These are phyloP conservation scores for Poeciliopsis turneri DNA, from an alignment of 2,797 vertebrate species.

Conservation along the genomic window DNA sequence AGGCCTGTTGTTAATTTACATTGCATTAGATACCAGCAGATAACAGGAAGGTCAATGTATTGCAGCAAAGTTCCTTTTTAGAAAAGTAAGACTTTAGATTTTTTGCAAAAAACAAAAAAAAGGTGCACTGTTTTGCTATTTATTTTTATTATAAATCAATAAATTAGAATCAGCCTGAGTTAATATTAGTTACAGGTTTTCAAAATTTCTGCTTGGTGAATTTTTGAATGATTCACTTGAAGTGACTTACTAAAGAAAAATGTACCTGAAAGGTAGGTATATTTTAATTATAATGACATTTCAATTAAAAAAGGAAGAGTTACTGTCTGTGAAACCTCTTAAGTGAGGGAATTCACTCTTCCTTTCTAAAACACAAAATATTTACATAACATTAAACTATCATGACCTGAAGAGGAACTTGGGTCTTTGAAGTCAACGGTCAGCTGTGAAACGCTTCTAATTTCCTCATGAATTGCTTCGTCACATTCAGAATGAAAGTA, in stretches of 20 bases:
- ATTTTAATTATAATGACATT: background rate
- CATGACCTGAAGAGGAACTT: background rate
- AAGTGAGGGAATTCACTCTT: background rate
- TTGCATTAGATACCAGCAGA: background rate
- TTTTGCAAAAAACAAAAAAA: background rate
- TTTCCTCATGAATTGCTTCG: slow-evolving; percentile 16
- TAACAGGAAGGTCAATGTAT: background rate
- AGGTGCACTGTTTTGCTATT: background rate
- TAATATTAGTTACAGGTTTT: background rate
- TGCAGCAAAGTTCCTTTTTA: background rate
- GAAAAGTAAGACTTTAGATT: background rate
- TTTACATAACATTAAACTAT: background rate
- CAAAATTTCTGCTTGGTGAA: background rate
- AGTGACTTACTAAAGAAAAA: background rate
- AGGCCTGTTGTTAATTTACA: background rate
- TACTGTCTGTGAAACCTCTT: background rate
- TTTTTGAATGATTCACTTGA: background rate
- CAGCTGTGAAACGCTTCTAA: background rate
- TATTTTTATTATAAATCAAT: background rate
- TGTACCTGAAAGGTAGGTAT: background rate
- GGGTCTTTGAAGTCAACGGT: background rate
- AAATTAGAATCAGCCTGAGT: background rate
- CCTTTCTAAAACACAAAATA: background rate
- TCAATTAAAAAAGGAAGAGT: background rate
- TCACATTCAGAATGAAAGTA: slow-evolving; percentile 15